Conservation (phyloP, 2,797 vertebrate genomes). For the Parauchenoglanis ngamensis region DNA sequence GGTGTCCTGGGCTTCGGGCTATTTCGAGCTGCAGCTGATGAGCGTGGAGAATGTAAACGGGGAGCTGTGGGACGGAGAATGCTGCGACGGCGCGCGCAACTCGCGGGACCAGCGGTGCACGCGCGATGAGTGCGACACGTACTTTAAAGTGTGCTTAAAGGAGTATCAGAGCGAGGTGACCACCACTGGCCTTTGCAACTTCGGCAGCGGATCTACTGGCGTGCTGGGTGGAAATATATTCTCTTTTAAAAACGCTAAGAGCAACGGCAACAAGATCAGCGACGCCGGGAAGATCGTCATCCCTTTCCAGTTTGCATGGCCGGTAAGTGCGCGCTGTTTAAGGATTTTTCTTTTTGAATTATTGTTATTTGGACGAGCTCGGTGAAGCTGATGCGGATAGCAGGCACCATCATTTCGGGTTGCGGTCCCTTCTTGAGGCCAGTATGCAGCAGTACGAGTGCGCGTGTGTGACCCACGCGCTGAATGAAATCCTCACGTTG, state of each 20-base stretch:
- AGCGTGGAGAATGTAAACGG: conserved; percentile 92
- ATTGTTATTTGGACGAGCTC: background rate
- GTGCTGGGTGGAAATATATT: conserved; percentile 97
- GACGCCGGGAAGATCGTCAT: conserved; percentile 85
- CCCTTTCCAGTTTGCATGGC: conserved; percentile 95
- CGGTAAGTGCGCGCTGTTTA: conserved; percentile 78
- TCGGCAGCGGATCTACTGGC: conserved; percentile 85
- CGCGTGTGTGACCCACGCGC: background rate
- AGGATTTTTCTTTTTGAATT: background rate
- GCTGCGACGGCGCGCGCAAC: conserved; percentile 88
- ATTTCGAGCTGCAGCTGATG: conserved; percentile 98
- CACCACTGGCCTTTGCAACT: conserved; percentile 82
- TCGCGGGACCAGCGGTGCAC: conserved; percentile 82
- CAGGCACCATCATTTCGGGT: background rate
- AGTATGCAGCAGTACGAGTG: background rate
- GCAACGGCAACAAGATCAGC: conserved; percentile 71
- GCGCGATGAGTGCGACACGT: conserved; percentile 96
- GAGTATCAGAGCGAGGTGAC: conserved; percentile 91
- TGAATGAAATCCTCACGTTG: background rate
- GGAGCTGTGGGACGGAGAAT: conserved; percentile 89
- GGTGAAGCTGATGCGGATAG: background rate
- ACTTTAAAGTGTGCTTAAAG: conserved; percentile 92
- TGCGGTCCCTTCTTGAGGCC: background rate
- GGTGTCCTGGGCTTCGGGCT: conserved; percentile 91
- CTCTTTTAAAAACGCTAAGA: conserved; percentile 79